Conservation (phyloP, 2,113 vertebrate genomes). For the Austrofundulus limnaeus region DNA sequence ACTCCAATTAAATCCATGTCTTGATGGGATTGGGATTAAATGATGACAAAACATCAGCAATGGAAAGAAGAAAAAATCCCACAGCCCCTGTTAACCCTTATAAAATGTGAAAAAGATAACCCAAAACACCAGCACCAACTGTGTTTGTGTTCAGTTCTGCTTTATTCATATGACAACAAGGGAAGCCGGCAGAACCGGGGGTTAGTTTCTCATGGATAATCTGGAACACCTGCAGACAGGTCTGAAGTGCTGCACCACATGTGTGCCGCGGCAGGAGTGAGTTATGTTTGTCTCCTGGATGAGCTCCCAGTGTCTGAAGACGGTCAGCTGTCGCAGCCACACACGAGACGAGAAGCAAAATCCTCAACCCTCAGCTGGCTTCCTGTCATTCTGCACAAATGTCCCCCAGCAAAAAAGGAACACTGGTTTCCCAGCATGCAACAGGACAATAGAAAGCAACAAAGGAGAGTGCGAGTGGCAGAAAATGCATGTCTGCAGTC, state of each 20-base stretch:
- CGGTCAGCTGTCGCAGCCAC: background rate
- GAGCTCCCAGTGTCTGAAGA: background rate
- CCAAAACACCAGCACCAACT: conserved; percentile 10
- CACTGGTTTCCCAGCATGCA: conserved; percentile 46
- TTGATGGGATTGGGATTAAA: background rate
- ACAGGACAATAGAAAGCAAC: conserved; percentile 22
- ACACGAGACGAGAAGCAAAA: conserved; percentile 5
- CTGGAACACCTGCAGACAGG: conserved; percentile 49
- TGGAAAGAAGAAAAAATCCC: background rate
- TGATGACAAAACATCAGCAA: background rate
- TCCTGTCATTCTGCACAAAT: conserved; percentile 20
- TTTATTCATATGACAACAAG: conserved; percentile 14
- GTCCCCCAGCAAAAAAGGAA: conserved; percentile 11
- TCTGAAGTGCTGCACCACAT: conserved; percentile 3
- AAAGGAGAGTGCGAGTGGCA: conserved; percentile 24
- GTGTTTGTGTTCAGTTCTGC: conserved; percentile 7
- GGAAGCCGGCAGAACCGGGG: conserved; percentile 6
- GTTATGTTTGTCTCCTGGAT: conserved; percentile 2
- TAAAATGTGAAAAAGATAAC: conserved; percentile 12
- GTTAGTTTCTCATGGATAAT: conserved; percentile 56
- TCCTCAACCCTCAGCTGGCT: conserved; percentile 12
- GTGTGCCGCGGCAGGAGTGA: conserved; percentile 5
- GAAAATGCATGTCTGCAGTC: conserved; percentile 39
- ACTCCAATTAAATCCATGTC: background rate
- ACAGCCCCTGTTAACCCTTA: background rate